Evolutionary conservation across 2,888 invertebrate genomes (phyloP).

Genomic region (Megaustenia siamemsis): DNA sequence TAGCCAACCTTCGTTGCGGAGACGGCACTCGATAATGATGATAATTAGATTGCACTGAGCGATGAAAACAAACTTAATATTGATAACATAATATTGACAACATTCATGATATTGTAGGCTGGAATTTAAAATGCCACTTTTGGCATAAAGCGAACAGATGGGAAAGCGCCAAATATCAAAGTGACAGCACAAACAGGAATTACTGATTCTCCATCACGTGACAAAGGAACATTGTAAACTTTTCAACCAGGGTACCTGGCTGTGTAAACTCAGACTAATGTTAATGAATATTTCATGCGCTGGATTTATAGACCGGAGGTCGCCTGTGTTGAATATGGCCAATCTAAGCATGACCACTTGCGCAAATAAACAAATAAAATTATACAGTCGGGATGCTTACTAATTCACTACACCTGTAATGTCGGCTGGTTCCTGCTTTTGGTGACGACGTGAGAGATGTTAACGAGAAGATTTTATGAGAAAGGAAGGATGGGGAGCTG

Average conservation of each 20-base stretch:
- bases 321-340: not conserved
- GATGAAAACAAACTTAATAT: no score
- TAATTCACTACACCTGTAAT: conserved; percentile 13
- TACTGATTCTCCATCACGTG: not conserved
- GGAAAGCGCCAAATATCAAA: not conserved
- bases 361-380: conserved; percentile 32
- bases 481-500: no score
- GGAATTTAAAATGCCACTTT: no score
- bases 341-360: not conserved
- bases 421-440: not conserved
- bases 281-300: conserved; percentile 45
- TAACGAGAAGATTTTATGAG: no score
- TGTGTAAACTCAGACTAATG: not conserved
- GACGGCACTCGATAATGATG: no score
- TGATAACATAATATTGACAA: no score
- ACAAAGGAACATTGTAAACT: conserved; percentile 38
- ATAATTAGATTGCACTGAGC: no score
- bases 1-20: no score
- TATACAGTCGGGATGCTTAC: not conserved
- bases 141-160: no score
- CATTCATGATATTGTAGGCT: no score
- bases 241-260: conserved; percentile 30
- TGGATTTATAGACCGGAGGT: conserved; percentile 10
- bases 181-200: not conserved
- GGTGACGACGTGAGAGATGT: no score